Base-by-base conservation (phyloP, 2,113 vertebrate species). In the Australoheros scitulus region DNA sequence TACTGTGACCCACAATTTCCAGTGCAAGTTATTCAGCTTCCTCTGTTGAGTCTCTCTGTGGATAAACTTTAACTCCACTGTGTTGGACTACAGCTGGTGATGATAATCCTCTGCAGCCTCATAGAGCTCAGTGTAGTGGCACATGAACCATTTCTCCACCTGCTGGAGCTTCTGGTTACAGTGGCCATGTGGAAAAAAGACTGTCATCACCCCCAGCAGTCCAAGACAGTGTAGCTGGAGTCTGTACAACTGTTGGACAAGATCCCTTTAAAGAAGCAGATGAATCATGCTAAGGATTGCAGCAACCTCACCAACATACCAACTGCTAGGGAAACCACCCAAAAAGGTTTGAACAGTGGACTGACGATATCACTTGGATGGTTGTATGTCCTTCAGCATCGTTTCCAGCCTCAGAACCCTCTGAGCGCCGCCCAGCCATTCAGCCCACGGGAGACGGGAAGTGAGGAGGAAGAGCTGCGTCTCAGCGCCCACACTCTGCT, bases 381-480 rank as follows among this genome's bases (percentile, higher is more conserved):
- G 36, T 22, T 82, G 3, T 59, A 4, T 77, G 3, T 80, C 34
- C 18, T 34, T 24, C 89, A 99, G 98, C 98, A 99, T 92, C 97
- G 98, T 38, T 99, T 99, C 92, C 98, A 99, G 95, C 96, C 98
- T 38, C 98, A 99, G 90, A 99, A 99, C 82, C 98, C 98, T 0
- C 92, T 99, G 14, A 97, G 95, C 0, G 97, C 96, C 9, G 98
- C 97, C 32, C 98, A 97, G 91, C 96, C 97, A 3, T 99, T 99
- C 93, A 97, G 97, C 85, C 96, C 96, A 0, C 96, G 97, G 63
- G 98, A 99, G 79, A 95, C 81, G 1, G 94, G 83, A 2, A 75
- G 90, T 15, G 98, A 99, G 79, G 98, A 99, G 6, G 98, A 99
- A 0, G 98, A 99, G 86, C 84, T 98, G 90, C 97, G 97, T 64